Base-by-base conservation (phyloP, 2,888 invertebrate genomes). In the Rotaria macrura region DNA sequence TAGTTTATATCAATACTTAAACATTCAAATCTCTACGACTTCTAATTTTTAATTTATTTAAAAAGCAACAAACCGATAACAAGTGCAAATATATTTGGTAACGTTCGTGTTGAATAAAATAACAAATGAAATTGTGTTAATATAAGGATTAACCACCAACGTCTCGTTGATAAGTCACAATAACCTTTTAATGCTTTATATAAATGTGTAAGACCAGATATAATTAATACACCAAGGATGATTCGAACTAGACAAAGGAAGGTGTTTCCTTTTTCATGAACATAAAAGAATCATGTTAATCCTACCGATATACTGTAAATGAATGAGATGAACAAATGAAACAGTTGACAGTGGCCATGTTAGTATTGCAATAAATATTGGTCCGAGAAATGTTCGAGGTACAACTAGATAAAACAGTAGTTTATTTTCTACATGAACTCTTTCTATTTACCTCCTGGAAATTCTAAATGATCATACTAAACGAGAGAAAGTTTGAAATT, bases 401-500 rank as follows among this genome's bases (percentile, higher is more conserved):
- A 99, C 99, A 87, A 98, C 97, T 79, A n/a, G 43, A 79, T 40
- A 79, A 23, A 29, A 65, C 65, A 29, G 12, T 65, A 14, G 17
- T 29, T 12, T 29, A 7, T n/a, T 29, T 65, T 47, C 10, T 12
- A 47, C 23, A 29, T 34, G 0, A 65, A 34, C 10, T 29, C 65
- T n/a, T 79, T 43, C 4, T 25, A 12, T 38, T 34, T 12, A 79
- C 79, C 79, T 87, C 99, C 92, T 95, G 89, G 98, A 92, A 95
- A 99, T 90, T 96, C 95, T 91, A 95, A 93, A 92, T 99, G 99
- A 92, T 99, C 99, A 91, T 97, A 99, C 96, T 97, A 92, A 89
- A 49, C 47, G 14, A n/a, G 25, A 79, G 6, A 1, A 79, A 43
- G 43, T 17, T 54, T 34, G 38, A 20, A 38, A 40, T 72, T 20